These are phyloP conservation scores for Dendrocincla fuliginosa DNA, from an alignment of 2,797 vertebrate genomes.

Conservation along the genomic window DNA sequence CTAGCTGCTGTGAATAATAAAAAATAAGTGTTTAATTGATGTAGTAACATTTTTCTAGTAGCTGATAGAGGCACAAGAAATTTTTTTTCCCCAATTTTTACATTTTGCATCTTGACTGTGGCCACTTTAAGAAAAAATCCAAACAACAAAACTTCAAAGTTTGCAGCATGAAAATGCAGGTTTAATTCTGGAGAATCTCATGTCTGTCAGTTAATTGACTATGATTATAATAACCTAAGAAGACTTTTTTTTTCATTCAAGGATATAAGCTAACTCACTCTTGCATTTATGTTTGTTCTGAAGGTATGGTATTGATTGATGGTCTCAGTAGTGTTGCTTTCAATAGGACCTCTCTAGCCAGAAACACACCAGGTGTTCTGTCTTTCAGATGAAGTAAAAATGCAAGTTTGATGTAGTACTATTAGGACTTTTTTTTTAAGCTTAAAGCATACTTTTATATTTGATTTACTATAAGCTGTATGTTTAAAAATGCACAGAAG, in stretches of 20 bases:
- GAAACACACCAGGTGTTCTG: slow-evolving; percentile 4
- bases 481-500: neutral
- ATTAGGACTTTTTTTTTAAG: neutral
- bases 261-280: neutral
- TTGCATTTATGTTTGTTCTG: neutral
- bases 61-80: neutral
- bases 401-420: neutral
- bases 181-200: neutral
- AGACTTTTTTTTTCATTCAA: neutral
- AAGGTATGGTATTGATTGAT: neutral
- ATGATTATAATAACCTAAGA: neutral
- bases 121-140: neutral
- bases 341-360: neutral
- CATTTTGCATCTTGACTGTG: neutral
- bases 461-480: neutral
- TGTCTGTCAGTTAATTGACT: neutral
- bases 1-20: neutral
- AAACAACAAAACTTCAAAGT: neutral
- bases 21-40: neutral
- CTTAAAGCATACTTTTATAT: neutral
- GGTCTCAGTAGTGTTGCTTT: neutral
- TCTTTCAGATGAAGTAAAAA: slow-evolving; percentile 39
- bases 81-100: neutral
- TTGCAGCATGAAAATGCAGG: neutral
- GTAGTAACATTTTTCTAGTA: neutral